Evolutionary conservation across 2,888 invertebrate species (phyloP), one percentile per base, ranked within the genome.

Genomic region (Yponomeuta plumbellus): DNA sequence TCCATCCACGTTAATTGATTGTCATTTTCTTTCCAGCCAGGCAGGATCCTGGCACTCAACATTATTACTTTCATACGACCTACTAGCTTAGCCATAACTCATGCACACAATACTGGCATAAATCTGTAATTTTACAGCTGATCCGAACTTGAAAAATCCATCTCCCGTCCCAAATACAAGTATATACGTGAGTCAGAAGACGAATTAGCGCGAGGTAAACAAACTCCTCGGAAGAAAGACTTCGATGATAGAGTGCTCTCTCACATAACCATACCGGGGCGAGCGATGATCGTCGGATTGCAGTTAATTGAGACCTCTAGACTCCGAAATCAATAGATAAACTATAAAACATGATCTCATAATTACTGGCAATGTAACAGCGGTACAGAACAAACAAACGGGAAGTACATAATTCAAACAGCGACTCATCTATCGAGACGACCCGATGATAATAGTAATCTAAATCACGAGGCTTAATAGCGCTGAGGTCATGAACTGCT

Each of bases 341-440:
- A 85, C 80, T 83, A 85, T 80, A 84, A 85, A 86, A 84, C 85
- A 87, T 87, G 87, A 88, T 86, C 84, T 84, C 83, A 85, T 89
- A 89, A 89, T 89, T 86, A 86, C 81, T 80, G 77, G 77, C 78
- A 71, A 78, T 75, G 77, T 77, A 81, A 80, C 78, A 79, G 75
- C 82, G 83, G 80, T 78, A 83, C 78, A 83, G 86, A 86, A 83
- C 80, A 80, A 85, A 88, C 83, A 85, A 83, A 80, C 80, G 79
- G 82, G 84, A 83, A 85, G 83, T 82, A 80, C 78, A 84, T 88
- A 85, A 87, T 85, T 87, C 84, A 85, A 52, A 83, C 83, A 69
- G 70, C 73, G 74, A 80, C 79, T 84, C 84, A 87, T 87, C 85
- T 83, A 83, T 78, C 81, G 80, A 80, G 78, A 77, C 84, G 84